Evolutionary conservation across 2,888 invertebrate species (phyloP).

Genomic region (Drosophila aldrichi): DNA sequence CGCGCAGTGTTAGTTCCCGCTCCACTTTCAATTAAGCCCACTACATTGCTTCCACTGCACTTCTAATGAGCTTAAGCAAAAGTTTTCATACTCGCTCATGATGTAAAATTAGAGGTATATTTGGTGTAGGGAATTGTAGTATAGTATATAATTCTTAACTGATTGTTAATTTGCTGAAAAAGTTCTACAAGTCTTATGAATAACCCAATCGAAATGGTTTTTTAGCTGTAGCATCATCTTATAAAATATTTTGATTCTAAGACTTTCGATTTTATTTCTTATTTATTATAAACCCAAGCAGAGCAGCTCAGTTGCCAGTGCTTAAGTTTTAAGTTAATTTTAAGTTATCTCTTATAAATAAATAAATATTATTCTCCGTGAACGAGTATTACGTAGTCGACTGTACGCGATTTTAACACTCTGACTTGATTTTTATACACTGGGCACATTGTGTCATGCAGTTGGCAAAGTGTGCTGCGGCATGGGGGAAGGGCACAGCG

Average conservation of each 20-base stretch:
- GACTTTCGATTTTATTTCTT: background rate
- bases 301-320: too few species aligned
- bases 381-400: constrained; percentile 5
- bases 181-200: background rate
- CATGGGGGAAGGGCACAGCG: constrained; percentile 14
- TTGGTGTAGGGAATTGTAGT: background rate
- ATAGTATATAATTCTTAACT: too few species aligned
- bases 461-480: background rate
- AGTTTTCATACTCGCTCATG: constrained; percentile 24
- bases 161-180: background rate
- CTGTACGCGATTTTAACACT: background rate
- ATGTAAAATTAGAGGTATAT: background rate
- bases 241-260: background rate
- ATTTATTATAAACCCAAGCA: too few species aligned
- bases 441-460: constrained; percentile 42
- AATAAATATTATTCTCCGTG: background rate
- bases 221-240: background rate
- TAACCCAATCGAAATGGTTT: background rate
- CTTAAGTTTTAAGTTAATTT: too few species aligned
- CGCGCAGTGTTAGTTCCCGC: constrained; percentile 34
- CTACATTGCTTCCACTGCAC: constrained; percentile 9
- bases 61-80: constrained; percentile 49
- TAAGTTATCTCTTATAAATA: too few species aligned
- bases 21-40: constrained; percentile 10
- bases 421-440: constrained; percentile 16